Percentiles rank a stretch among this genome's conserved stretches.
These are phyloP conservation scores for Mnemiopsis leidyi DNA, from an alignment of 37 sponge, comb jelly and placozoan species.

Conservation along the genomic window DNA sequence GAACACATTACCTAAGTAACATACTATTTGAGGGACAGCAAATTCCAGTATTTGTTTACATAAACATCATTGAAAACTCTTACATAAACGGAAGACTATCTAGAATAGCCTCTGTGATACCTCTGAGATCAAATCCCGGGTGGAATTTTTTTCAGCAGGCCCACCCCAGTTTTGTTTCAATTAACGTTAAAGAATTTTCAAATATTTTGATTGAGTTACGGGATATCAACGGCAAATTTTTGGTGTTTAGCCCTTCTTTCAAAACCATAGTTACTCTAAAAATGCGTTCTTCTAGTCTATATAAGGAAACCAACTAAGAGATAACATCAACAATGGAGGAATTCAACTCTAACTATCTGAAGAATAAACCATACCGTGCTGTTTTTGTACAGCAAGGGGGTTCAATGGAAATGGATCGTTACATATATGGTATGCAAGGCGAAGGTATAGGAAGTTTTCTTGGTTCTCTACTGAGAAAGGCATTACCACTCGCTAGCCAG, in stretches of 20 bases:
- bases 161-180: neutral
- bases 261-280: neutral
- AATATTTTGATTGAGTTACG: neutral
- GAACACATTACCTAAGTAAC: too few species aligned
- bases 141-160: too few species aligned
- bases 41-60: too few species aligned
- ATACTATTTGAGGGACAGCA: too few species aligned
- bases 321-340: neutral
- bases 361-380: neutral
- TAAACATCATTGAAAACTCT: too few species aligned
- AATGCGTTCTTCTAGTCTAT: neutral
- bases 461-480: neutral
- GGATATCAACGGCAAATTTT: neutral
- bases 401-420: conserved; percentile 20
- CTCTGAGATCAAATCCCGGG: too few species aligned
- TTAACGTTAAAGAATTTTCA: neutral
- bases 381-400: conserved; percentile 3
- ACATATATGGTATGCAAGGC: conserved; percentile 12
- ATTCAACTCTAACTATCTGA: neutral
- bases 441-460: conserved; percentile 5
- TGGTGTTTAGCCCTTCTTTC: neutral
- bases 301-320: too few species aligned
- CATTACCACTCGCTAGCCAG: neutral
- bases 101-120: too few species aligned
- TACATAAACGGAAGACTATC: too few species aligned